Evolutionary conservation across 1,140 invertebrate genomes (phyloP).

Genomic region (Bombyx mori): ASM3026992v2 NC_085124.1:6511501-6512000

Average conservation of each 20-base stretch:
- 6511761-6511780: slow-evolving; percentile 29
- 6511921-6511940: slow-evolving; percentile 63
- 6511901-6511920: slow-evolving; percentile 33
- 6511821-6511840: slow-evolving; percentile 42
- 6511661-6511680: slow-evolving; percentile 40
- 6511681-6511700: slow-evolving; percentile 40
- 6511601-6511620: slow-evolving; percentile 6
- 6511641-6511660: slow-evolving; percentile 61
- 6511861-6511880: slow-evolving; percentile 49
- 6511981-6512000: slow-evolving; percentile 60
- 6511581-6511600: slow-evolving; percentile 15
- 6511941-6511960: slow-evolving; percentile 52
- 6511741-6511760: slow-evolving; percentile 22
- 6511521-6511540: slow-evolving; percentile 39
- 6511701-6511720: slow-evolving; percentile 30
- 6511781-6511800: slow-evolving; percentile 16
- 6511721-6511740: slow-evolving; percentile 42
- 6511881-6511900: slow-evolving; percentile 47
- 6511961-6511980: slow-evolving; percentile 55
- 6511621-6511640: slow-evolving; percentile 26
- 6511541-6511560: slow-evolving; percentile 65
- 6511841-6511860: slow-evolving; percentile 42
- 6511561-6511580: slow-evolving; percentile 42
- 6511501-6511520: slow-evolving; percentile 34
- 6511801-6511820: slow-evolving; percentile 18